A percentile compares a stretch with the other conserved stretches of the same genome.
phyloP scores from a whole-genome alignment of 2,888 invertebrate genomes.

The Petrolisthes manimaculis region DNA sequence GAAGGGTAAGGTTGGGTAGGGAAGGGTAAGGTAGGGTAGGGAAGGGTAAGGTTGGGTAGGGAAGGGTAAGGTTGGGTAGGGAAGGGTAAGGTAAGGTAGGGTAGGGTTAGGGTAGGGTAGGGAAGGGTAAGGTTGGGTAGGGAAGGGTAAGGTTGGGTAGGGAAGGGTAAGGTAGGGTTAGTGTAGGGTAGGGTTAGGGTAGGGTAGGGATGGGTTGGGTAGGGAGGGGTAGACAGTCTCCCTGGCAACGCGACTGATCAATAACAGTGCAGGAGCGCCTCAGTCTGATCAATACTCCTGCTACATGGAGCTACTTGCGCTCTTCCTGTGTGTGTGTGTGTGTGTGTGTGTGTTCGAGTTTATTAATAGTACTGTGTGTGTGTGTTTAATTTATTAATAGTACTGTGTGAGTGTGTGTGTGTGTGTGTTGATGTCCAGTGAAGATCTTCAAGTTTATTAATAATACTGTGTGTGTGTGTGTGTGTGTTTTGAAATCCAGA shows the following conservation, averaged over 20 bases:
- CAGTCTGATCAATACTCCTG: neutral
- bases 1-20: neutral
- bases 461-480: neutral
- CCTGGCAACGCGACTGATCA: conserved; percentile 1
- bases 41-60: neutral
- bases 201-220: neutral
- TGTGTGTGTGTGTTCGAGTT: neutral
- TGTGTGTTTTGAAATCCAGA: neutral
- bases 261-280: neutral
- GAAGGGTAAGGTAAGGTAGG: neutral
- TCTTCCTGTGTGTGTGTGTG: neutral
- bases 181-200: neutral
- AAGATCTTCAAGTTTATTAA: neutral
- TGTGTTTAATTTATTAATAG: neutral
- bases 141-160: neutral
- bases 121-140: neutral
- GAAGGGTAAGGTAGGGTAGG: neutral
- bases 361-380: neutral
- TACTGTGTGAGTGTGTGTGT: neutral
- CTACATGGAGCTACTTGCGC: conserved; percentile 1
- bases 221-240: neutral
- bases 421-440: neutral
- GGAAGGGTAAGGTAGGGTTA: neutral
- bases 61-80: neutral
- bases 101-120: neutral